Conservation (phyloP, 2,113 vertebrate genomes). For the Eurystomus gularis region DNA sequence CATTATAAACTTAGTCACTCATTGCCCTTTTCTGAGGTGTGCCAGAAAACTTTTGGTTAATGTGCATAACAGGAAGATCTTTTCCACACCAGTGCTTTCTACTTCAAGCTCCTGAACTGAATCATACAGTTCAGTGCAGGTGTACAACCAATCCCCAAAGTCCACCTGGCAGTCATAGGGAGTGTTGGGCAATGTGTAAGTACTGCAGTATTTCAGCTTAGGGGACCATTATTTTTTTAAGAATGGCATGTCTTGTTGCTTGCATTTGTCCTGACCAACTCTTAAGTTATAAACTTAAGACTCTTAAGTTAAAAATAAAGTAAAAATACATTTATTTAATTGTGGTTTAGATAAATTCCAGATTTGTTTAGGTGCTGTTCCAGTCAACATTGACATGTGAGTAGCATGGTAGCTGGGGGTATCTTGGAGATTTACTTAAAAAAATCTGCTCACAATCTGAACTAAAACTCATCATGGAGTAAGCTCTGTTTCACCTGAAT, state of each 20-base stretch:
- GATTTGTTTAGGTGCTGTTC: neutral
- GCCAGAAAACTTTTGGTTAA: neutral
- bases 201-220: neutral
- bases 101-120: neutral
- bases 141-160: neutral
- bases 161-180: neutral
- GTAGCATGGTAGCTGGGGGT: neutral
- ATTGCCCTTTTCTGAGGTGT: neutral
- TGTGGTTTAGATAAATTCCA: neutral
- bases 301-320: neutral
- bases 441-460: neutral
- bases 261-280: neutral
- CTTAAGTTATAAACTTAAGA: neutral
- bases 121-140: neutral
- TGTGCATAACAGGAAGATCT: neutral
- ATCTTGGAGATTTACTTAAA: neutral
- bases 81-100: neutral
- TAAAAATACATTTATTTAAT: neutral
- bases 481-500: neutral
- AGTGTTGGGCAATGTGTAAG: neutral
- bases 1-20: neutral
- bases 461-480: neutral
- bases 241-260: neutral
- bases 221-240: neutral
- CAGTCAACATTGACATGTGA: neutral